phyloP scores from a whole-genome alignment of 2,113 vertebrate genomes.

The Elachura formosa region DNA sequence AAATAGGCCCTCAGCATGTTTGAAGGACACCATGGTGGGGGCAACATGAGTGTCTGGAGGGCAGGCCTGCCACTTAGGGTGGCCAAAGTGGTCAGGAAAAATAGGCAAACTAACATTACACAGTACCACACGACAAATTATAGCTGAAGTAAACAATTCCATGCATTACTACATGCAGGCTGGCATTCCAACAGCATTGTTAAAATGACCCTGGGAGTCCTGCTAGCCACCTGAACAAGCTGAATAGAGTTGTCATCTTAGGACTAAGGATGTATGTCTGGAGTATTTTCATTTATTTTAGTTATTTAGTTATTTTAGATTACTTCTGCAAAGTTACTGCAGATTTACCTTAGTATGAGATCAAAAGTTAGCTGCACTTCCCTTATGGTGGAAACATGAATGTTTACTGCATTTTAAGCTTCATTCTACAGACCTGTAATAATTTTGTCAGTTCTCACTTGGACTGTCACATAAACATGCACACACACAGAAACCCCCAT shows the following conservation, averaged over 20 bases:
- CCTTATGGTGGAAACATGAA: background rate
- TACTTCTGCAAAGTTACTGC: background rate
- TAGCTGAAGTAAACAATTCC: background rate
- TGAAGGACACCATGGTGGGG: background rate
- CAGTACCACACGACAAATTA: background rate
- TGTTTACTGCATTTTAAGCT: background rate
- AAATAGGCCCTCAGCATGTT: background rate
- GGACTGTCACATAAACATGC: background rate
- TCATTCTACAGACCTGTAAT: background rate
- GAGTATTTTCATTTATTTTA: background rate
- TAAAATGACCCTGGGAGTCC: background rate
- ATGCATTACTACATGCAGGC: background rate
- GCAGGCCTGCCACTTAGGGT: background rate
- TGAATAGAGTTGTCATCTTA: background rate
- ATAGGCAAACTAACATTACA: background rate
- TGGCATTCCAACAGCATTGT: background rate
- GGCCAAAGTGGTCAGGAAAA: background rate
- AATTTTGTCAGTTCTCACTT: background rate
- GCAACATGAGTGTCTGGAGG: background rate
- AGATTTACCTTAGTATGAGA: background rate
- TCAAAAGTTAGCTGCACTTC: background rate
- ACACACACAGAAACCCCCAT: rapidly evolving
- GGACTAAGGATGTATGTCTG: background rate
- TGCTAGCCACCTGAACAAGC: background rate
- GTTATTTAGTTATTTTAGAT: background rate